phyloP scores from a whole-genome alignment of 2,113 vertebrate genomes.

The Pithys albifrons region DNA sequence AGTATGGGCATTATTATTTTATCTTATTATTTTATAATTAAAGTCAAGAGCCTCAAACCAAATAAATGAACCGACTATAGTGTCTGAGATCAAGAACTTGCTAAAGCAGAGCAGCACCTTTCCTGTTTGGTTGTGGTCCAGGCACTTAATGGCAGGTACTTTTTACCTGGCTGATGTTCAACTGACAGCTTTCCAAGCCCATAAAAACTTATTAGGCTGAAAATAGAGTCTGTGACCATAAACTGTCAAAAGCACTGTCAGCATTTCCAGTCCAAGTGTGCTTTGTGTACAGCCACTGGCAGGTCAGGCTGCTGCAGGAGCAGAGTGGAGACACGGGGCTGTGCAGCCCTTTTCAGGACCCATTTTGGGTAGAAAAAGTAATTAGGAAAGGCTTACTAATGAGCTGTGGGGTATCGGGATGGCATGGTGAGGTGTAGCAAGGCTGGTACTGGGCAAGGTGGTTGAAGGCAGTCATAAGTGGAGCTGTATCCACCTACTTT shows the following conservation, averaged over 20 bases:
- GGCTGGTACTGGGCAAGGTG: neutral
- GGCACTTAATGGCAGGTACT: constrained; percentile 54
- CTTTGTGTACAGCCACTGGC: neutral
- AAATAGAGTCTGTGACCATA: constrained; percentile 73
- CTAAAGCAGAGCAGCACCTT: constrained; percentile 29
- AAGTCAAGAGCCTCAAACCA: neutral
- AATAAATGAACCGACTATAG: neutral
- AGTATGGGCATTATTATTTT: neutral
- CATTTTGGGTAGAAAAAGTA: neutral
- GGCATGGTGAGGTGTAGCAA: rapidly evolving
- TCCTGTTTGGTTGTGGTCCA: neutral
- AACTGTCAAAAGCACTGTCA: constrained; percentile 38
- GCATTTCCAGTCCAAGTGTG: neutral
- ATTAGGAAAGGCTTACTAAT: neutral
- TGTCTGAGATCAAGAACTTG: neutral
- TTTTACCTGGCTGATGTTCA: constrained; percentile 69
- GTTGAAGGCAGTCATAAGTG: rapidly evolving
- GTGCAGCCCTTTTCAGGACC: neutral
- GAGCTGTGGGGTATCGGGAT: neutral
- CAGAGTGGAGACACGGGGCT: neutral
- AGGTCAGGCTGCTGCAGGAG: neutral
- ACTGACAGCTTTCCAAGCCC: constrained; percentile 64
- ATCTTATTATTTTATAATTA: neutral
- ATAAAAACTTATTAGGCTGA: constrained; percentile 74
- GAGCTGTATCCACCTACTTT: neutral